phyloP scores from a whole-genome alignment of 2,888 invertebrate species.

The Ectobius pallidus region DNA sequence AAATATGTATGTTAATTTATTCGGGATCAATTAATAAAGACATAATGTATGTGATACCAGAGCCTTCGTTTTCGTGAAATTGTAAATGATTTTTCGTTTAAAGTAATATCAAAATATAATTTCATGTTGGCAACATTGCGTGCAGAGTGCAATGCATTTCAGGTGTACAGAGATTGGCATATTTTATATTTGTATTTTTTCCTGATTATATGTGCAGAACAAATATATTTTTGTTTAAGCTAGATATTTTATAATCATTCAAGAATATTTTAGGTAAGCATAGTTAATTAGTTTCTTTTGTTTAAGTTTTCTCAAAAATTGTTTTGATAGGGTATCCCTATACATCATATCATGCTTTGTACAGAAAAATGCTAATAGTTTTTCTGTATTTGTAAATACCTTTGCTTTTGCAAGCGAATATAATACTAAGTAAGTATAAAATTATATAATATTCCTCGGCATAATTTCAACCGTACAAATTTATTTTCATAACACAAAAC shows the following conservation, averaged over 20 bases:
- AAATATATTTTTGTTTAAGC: slow-evolving; percentile 15
- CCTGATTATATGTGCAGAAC: slow-evolving; percentile 17
- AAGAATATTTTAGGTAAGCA: slow-evolving; percentile 31
- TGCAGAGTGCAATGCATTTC: slow-evolving; percentile 26
- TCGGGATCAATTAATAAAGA: too few species aligned
- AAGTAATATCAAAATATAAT: too few species aligned
- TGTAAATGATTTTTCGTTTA: too few species aligned
- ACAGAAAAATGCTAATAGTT: neutral
- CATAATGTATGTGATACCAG: too few species aligned
- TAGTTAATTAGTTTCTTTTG: neutral
- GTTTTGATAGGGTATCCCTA: neutral
- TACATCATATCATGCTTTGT: neutral
- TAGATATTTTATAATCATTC: neutral
- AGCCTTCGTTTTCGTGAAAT: too few species aligned
- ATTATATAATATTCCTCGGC: too few species aligned
- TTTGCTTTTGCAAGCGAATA: too few species aligned
- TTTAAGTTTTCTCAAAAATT: neutral
- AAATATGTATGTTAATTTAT: too few species aligned
- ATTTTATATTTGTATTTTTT: slow-evolving; percentile 27
- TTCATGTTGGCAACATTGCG: slow-evolving; percentile 25
- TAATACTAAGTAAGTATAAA: too few species aligned
- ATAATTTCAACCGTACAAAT: too few species aligned
- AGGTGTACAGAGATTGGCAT: slow-evolving; percentile 4
- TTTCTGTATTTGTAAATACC: too few species aligned
- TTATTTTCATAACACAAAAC: too few species aligned